Evolutionary conservation across 1,140 invertebrate genomes (phyloP).

Genomic region (Chelonus insularis): DNA sequence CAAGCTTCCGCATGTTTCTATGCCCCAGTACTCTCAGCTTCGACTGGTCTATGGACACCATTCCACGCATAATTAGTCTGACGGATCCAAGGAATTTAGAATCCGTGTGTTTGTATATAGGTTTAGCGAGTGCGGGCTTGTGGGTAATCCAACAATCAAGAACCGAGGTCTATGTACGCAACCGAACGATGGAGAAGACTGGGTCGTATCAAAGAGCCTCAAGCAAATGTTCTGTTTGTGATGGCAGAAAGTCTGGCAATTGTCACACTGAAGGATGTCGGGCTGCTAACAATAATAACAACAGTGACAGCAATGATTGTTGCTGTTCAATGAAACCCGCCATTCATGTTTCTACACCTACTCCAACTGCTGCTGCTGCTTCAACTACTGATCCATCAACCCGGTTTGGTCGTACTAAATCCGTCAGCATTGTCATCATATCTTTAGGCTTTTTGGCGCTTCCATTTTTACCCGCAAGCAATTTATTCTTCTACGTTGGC

Average conservation of each 20-base stretch:
- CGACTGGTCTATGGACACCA: conserved; percentile 95
- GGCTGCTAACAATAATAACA: conserved; percentile 60
- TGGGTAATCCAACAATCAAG: conserved; percentile 48
- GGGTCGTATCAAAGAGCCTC: conserved; percentile 29
- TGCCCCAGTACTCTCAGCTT: conserved; percentile 84
- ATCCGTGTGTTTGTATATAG: conserved; percentile 72
- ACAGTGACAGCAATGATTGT: conserved; percentile 54
- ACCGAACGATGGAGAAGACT: conserved; percentile 26
- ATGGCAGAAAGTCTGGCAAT: conserved; percentile 47
- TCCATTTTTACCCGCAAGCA: conserved; percentile 92
- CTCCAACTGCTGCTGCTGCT: background rate
- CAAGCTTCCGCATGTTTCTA: conserved; percentile 82
- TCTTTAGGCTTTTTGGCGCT: conserved; percentile 79
- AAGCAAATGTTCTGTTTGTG: conserved; percentile 52
- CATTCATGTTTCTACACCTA: background rate
- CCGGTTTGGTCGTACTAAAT: conserved; percentile 29
- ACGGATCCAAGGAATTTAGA: conserved; percentile 76
- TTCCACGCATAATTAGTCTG: conserved; percentile 76
- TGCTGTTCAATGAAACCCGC: conserved; percentile 34
- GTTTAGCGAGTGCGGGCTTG: conserved; percentile 49
- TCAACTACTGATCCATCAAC: background rate
- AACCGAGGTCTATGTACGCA: conserved; percentile 16
- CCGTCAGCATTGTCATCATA: conserved; percentile 62
- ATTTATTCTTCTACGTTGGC: conserved; percentile 93
- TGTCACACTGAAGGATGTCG: conserved; percentile 58